Evolutionary conservation across 2,888 invertebrate species (phyloP).

Genomic region (Boloria euphrosyne): DNA sequence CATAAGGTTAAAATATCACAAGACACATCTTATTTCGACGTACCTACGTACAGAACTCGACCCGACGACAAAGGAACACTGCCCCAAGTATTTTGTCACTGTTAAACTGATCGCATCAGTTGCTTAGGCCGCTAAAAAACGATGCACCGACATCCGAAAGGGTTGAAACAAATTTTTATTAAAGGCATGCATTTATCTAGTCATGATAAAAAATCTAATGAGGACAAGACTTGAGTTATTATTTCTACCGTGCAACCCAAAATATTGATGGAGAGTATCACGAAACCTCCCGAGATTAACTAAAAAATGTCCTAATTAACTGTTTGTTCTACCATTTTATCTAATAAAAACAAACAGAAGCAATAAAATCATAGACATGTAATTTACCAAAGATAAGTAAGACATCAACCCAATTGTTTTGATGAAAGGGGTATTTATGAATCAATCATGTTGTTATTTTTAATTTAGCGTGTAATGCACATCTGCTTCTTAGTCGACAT

Average conservation of each 20-base stretch:
- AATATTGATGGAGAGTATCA: constrained; percentile 68
- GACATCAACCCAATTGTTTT: constrained; percentile 72
- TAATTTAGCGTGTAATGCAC: constrained; percentile 61
- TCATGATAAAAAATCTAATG: constrained; percentile 59
- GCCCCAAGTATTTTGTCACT: constrained; percentile 79
- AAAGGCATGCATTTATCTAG: constrained; percentile 63
- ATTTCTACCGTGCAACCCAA: constrained; percentile 56
- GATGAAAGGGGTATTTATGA: constrained; percentile 63
- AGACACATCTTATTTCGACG: constrained; percentile 61
- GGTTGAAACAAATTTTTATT: constrained; percentile 69
- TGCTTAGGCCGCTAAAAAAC: constrained; percentile 57
- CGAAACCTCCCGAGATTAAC: constrained; percentile 49
- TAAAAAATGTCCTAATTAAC: constrained; percentile 34
- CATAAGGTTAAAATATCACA: constrained; percentile 76
- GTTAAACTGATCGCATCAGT: constrained; percentile 77
- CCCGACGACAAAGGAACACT: constrained; percentile 71
- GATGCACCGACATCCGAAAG: constrained; percentile 56
- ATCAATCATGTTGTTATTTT: constrained; percentile 72
- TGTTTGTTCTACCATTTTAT: constrained; percentile 18
- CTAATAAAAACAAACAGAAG: constrained; percentile 30
- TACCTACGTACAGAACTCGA: constrained; percentile 60
- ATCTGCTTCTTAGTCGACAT: constrained; percentile 53
- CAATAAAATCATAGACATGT: constrained; percentile 55
- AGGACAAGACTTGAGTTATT: constrained; percentile 52
- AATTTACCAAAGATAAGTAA: constrained; percentile 66